Evolutionary conservation across 2,797 vertebrate genomes (phyloP).

Genomic region (Phaenicophaeus curvirostris): DNA sequence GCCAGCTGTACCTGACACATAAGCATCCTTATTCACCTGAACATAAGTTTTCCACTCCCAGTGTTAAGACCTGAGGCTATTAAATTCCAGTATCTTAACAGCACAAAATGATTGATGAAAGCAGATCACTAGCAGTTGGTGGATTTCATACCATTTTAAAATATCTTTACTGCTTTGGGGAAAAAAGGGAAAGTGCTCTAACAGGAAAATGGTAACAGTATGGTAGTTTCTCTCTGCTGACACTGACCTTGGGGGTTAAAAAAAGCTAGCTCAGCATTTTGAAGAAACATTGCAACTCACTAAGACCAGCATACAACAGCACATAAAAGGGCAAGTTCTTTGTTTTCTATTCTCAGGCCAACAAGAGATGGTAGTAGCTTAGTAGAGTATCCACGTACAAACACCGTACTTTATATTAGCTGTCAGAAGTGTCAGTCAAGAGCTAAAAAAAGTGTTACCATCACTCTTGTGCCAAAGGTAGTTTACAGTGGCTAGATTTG

Average conservation of each 20-base stretch:
- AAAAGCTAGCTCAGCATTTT: background rate
- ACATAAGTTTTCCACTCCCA: background rate
- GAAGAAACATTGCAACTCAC: background rate
- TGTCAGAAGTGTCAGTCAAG: background rate
- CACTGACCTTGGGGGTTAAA: too few species aligned
- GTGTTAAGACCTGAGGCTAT: background rate
- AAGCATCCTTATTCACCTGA: background rate
- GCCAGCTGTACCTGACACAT: background rate
- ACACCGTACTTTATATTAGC: background rate
- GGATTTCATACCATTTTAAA: background rate
- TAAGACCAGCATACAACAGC: background rate
- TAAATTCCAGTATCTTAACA: background rate
- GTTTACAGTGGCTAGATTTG: background rate
- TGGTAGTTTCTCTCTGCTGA: background rate
- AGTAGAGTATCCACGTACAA: background rate
- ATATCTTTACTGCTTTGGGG: background rate
- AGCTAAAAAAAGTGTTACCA: background rate
- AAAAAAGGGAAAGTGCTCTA: background rate
- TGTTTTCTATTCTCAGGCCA: background rate
- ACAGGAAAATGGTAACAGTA: accelerated
- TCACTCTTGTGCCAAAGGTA: background rate
- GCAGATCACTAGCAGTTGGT: background rate
- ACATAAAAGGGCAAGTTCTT: background rate
- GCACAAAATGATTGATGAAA: background rate
- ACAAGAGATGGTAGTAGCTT: background rate